Evolutionary conservation across 2,797 vertebrate species (phyloP).

Genomic region (Pitangus sulphuratus): DNA sequence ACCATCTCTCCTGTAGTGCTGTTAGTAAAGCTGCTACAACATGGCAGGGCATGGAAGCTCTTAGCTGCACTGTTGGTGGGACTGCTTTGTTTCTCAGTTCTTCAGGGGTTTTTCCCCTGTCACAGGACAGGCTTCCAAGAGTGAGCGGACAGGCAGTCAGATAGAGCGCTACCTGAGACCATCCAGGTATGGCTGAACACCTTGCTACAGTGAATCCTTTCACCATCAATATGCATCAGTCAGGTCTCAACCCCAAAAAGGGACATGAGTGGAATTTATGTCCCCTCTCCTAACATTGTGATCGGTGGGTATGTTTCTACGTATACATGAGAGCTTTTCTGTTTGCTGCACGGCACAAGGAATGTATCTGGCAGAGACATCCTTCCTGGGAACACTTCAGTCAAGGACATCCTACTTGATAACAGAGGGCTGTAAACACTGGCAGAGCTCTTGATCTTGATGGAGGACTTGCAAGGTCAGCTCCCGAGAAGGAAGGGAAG

Average conservation of each 20-base stretch:
- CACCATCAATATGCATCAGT: rapidly evolving
- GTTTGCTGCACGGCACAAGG: neutral
- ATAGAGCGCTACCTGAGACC: neutral
- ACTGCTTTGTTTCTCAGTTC: neutral
- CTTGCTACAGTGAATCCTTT: neutral
- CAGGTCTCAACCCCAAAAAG: neutral
- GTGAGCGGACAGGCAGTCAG: neutral
- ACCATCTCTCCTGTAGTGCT: neutral
- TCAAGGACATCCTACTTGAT: conserved; percentile 6
- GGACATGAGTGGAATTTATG: neutral
- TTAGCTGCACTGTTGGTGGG: neutral
- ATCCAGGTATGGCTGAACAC: neutral
- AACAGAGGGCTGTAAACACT: neutral
- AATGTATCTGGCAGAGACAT: neutral
- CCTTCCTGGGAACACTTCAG: conserved; percentile 34
- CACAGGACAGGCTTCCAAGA: neutral
- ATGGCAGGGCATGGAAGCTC: neutral
- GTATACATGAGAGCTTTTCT: neutral
- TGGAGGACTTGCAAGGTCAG: neutral
- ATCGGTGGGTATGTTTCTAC: neutral
- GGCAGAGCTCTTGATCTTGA: neutral
- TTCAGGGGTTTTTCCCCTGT: neutral
- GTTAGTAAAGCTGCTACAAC: neutral
- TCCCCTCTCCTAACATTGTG: rapidly evolving
- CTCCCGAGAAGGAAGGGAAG: neutral